Percentiles rank a stretch among this genome's conserved stretches.
Evolutionary conservation across 2,797 vertebrate genomes (phyloP).

Genomic region (Hozukius guyotensis): DNA sequence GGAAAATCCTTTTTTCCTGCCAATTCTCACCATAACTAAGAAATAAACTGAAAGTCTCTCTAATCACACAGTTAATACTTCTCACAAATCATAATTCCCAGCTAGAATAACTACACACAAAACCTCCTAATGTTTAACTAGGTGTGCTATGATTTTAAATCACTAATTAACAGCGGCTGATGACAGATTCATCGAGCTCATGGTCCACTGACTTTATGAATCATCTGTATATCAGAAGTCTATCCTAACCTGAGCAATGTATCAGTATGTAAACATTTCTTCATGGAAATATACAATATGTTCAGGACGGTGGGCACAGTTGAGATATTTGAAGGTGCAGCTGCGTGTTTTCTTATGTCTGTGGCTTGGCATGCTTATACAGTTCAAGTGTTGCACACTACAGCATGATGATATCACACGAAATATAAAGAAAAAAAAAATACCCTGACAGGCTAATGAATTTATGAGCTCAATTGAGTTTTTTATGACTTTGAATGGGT

Average conservation of each 20-base stretch:
- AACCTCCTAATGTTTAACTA: slow-evolving; percentile 37
- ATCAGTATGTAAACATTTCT: slow-evolving; percentile 81
- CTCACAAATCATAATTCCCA: slow-evolving; percentile 57
- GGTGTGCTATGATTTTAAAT: slow-evolving; percentile 67
- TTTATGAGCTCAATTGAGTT: slow-evolving; percentile 25
- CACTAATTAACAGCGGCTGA: slow-evolving; percentile 72
- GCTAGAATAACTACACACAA: slow-evolving; percentile 59
- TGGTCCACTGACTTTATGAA: slow-evolving; percentile 60
- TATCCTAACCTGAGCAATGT: slow-evolving; percentile 82
- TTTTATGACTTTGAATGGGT: slow-evolving; percentile 23
- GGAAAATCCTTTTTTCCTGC: slow-evolving; percentile 44
- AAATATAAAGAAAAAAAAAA: slow-evolving; percentile 27
- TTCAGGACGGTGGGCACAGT: slow-evolving; percentile 50
- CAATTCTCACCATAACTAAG: slow-evolving; percentile 36
- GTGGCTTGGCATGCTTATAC: slow-evolving; percentile 69
- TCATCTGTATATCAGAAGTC: slow-evolving; percentile 61
- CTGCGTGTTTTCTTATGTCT: slow-evolving; percentile 44
- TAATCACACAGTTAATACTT: slow-evolving; percentile 45
- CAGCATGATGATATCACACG: slow-evolving; percentile 31
- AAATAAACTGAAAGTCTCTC: slow-evolving; percentile 47
- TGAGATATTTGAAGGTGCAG: slow-evolving; percentile 60
- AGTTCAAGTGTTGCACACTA: slow-evolving; percentile 59
- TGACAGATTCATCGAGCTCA: slow-evolving; percentile 61
- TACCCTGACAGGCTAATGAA: slow-evolving; percentile 33
- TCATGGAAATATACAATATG: slow-evolving; percentile 70